phyloP scores from a whole-genome alignment of 1,140 invertebrate genomes.

The Drosophila malerkotliana region DNA sequence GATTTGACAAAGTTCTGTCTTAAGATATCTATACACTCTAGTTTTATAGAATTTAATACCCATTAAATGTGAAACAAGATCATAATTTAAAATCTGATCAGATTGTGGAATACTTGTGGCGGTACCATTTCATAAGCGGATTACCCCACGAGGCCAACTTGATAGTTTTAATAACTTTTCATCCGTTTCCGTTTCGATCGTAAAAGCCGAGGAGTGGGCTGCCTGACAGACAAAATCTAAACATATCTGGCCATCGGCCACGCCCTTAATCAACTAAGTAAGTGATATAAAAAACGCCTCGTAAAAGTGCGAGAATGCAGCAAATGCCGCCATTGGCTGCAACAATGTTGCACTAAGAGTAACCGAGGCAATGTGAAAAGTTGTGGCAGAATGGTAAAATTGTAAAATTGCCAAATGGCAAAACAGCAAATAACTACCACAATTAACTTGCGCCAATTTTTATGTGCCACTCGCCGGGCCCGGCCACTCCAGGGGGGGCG shows the following conservation, averaged over 20 bases:
- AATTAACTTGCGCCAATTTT: constrained; percentile 79
- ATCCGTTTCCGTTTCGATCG: constrained; percentile 16
- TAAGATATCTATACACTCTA: too few species aligned
- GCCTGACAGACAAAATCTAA: constrained; percentile 56
- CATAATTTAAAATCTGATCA: constrained; percentile 1
- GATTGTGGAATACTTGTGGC: not conserved
- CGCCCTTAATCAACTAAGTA: constrained; percentile 80
- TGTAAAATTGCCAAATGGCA: constrained; percentile 63
- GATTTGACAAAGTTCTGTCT: too few species aligned
- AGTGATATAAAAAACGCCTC: constrained; percentile 65
- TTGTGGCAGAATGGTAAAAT: constrained; percentile 47
- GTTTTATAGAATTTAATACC: not conserved
- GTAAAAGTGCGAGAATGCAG: constrained; percentile 68
- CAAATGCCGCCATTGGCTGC: constrained; percentile 25
- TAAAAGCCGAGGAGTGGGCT: not conserved
- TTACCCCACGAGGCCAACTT: constrained; percentile 13
- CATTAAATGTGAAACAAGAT: not conserved
- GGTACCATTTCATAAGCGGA: constrained; percentile 20
- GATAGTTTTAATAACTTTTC: constrained; percentile 19
- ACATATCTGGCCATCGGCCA: constrained; percentile 59
- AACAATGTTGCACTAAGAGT: constrained; percentile 60
- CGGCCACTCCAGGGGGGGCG: constrained; percentile 28
- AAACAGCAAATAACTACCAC: constrained; percentile 78
- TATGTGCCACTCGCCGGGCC: constrained; percentile 43
- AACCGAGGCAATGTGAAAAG: constrained; percentile 38